phyloP scores from a whole-genome alignment of 2,888 invertebrate species.

The Lamellibrachia satsuma region DNA sequence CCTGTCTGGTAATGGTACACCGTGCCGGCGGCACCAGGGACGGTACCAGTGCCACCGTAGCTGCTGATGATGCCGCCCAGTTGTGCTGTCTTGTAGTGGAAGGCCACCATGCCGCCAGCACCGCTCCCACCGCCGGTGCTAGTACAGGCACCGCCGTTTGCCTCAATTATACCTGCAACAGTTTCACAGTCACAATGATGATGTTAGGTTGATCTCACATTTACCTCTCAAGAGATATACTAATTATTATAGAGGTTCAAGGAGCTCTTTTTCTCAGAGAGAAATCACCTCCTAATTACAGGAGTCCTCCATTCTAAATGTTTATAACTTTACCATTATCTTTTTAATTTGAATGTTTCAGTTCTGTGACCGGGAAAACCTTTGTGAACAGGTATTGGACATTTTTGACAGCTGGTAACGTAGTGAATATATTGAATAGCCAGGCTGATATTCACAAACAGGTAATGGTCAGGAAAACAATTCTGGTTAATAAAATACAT shows the following conservation, averaged over 20 bases:
- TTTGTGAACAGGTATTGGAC: too few species aligned
- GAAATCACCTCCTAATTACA: too few species aligned
- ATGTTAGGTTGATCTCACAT: not conserved
- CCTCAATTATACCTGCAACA: slow-evolving; percentile 22
- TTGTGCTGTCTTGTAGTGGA: slow-evolving; percentile 41
- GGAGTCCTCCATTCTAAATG: too few species aligned
- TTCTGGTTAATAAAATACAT: too few species aligned
- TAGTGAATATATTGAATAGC: too few species aligned
- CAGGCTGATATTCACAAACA: too few species aligned
- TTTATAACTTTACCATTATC: too few species aligned
- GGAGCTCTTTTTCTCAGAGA: too few species aligned
- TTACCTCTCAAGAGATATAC: slow-evolving; percentile 33
- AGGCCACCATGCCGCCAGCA: slow-evolving; percentile 49
- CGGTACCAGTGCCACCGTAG: slow-evolving; percentile 43
- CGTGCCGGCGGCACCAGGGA: slow-evolving; percentile 48
- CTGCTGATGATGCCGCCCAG: slow-evolving; percentile 40
- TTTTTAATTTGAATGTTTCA: too few species aligned
- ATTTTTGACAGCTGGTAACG: too few species aligned
- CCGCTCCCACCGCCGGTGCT: slow-evolving; percentile 39
- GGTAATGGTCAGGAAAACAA: too few species aligned
- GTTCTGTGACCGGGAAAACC: too few species aligned
- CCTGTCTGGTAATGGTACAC: slow-evolving; percentile 38
- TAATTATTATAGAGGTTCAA: not conserved
- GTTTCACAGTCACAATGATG: not conserved
- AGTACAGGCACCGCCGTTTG: slow-evolving; percentile 40